These are phyloP conservation scores for Beroe ovata DNA, from an alignment of 37 sponge, comb jelly and placozoan genomes.

Conservation along the genomic window DNA sequence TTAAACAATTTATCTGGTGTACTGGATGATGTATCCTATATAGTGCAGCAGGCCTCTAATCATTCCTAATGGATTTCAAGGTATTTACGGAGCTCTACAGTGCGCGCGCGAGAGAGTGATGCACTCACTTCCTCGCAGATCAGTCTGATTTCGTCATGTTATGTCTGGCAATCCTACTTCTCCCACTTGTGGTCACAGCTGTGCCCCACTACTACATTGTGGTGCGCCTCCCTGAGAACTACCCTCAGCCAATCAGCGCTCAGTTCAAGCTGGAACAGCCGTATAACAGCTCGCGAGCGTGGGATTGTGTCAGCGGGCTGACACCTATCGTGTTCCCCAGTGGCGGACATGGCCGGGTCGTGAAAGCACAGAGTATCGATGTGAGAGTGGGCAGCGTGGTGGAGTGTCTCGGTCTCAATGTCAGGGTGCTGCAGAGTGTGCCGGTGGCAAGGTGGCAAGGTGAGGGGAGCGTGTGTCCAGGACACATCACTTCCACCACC, in stretches of 20 bases:
- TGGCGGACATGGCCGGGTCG: background rate
- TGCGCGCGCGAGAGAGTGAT: background rate
- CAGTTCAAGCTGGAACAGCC: constrained; percentile 41
- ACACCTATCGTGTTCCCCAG: constrained; percentile 34
- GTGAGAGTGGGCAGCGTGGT: constrained; percentile 40
- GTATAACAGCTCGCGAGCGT: background rate
- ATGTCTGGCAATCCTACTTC: background rate
- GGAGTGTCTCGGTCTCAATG: constrained; percentile 63
- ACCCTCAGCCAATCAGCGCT: constrained; percentile 14
- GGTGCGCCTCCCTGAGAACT: background rate
- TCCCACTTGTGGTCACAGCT: background rate
- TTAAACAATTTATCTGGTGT: background rate
- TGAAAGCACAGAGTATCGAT: constrained; percentile 57
- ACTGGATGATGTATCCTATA: background rate
- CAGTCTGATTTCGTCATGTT: background rate
- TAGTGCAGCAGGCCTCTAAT: background rate
- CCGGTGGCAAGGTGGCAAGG: background rate
- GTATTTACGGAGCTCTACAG: background rate
- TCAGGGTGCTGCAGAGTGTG: constrained; percentile 13
- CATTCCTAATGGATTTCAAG: background rate
- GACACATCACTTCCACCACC: constrained; percentile 29
- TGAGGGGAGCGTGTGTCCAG: constrained; percentile 38
- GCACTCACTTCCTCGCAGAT: background rate
- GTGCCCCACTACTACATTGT: constrained; percentile 62
- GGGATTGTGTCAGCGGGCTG: constrained; percentile 65